Percentiles rank a stretch among this genome's conserved stretches.
Conservation (phyloP, 92 coral and sea anemone species). For the Epizoanthus rinbou region DNA sequence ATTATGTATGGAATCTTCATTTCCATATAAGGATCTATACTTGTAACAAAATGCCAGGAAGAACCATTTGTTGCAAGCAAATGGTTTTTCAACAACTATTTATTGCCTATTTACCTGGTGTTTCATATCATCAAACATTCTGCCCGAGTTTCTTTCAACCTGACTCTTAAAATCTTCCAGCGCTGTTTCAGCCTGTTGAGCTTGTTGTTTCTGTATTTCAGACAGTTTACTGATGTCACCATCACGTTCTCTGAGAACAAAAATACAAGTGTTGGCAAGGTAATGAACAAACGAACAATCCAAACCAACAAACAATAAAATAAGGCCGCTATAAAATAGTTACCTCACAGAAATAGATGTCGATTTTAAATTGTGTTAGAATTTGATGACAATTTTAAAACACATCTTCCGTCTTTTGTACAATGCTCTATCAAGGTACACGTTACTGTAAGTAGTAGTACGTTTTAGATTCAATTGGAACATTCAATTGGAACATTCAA, state of each 20-base stretch:
- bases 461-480: too few species aligned
- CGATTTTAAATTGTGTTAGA: too few species aligned
- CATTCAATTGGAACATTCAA: too few species aligned
- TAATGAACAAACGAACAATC: too few species aligned
- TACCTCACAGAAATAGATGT: too few species aligned
- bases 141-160: conserved; percentile 88
- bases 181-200: conserved; percentile 89
- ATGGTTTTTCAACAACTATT: background rate
- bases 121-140: conserved; percentile 95
- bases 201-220: conserved; percentile 81
- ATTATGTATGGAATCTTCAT: background rate
- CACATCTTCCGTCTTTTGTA: too few species aligned
- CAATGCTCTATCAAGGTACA: too few species aligned
- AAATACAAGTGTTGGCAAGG: background rate
- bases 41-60: background rate
- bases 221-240: conserved; percentile 73
- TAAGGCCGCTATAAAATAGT: background rate
- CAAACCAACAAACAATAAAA: background rate
- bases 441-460: too few species aligned
- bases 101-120: conserved; percentile 60
- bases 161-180: conserved; percentile 89
- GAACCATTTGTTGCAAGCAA: background rate
- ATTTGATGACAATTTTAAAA: too few species aligned
- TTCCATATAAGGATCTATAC: background rate
- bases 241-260: conserved; percentile 75